Base-by-base conservation (phyloP, 2,888 invertebrate genomes). In the Catocala nupta region DNA sequence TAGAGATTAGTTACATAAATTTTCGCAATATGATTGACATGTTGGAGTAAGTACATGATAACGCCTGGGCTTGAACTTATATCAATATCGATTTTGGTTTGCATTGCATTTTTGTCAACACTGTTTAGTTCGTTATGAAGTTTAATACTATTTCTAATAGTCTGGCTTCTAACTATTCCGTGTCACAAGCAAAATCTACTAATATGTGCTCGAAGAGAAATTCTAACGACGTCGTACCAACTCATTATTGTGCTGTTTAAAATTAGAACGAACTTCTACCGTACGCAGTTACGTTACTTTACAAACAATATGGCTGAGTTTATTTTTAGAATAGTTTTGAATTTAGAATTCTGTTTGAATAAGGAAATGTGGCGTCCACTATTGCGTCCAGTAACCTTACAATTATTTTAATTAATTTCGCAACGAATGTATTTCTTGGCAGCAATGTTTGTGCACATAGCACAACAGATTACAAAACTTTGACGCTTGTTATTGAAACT, bases 321-420 rank as follows among this genome's bases (percentile, higher is more conserved):
- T 48, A 55, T 36, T 11, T 55, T 36, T 48, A 55, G 55, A 55
- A 55, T 36, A 44, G 34, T 55, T 47, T 45, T 34, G 34, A 13
- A 45, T 39, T 36, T 55, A 36, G n/a, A n/a, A 6, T 39, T 39
- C 8, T 39, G 36, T 25, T 5, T 16, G 13, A 47, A 10, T 11
- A 11, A 47, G 8, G 42, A 11, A 47, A 39, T 33, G 25, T 25
- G 25, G 5, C 25, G 34, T 49, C 11, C 9, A n/a, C 7, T 49
- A 36, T 39, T 47, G 16, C 12, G 54, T 44, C n/a, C 25, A 8
- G 10, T 34, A 34, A 36, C 45, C 11, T 55, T 47, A 13, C 12
- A 55, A 13, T 47, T 55, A 54, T 45, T 44, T 12, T 34, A 45
- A 45, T 54, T 34, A 13, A 10, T 34, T 45, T 42, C 16, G 16